Conservation (phyloP, 2,113 vertebrate species). For the Pachyramphus minor region DNA sequence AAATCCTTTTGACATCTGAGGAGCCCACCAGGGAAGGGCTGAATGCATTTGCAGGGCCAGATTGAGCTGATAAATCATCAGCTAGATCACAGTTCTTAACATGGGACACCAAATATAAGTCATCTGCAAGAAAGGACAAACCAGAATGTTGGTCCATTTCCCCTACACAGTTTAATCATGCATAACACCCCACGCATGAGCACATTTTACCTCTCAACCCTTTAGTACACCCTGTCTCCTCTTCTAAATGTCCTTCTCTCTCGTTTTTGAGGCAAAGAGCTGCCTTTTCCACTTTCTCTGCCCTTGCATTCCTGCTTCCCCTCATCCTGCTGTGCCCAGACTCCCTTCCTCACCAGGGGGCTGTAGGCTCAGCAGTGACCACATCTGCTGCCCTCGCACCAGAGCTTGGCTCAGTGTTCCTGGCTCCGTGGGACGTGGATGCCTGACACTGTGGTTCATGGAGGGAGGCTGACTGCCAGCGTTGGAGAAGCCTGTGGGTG, state of each 20-base stretch:
- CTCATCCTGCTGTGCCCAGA: fast-evolving
- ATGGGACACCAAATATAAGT: neutral
- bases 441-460: neutral
- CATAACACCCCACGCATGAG: neutral
- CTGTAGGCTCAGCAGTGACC: neutral
- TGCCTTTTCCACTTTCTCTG: neutral
- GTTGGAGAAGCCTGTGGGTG: neutral
- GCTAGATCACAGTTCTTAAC: neutral
- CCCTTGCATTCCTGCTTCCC: neutral
- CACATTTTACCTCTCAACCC: neutral
- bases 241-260: neutral
- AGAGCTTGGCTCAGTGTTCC: neutral
- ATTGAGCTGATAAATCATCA: neutral
- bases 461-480: neutral
- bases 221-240: neutral
- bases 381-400: neutral
- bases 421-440: neutral
- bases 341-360: fast-evolving
- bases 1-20: fast-evolving
- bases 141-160: neutral
- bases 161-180: neutral
- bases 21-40: neutral
- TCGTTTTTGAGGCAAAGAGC: neutral
- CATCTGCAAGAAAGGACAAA: neutral
- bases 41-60: neutral